Evolutionary conservation across 2,797 vertebrate genomes (phyloP), one percentile per base, ranked within the genome.

Genomic region (Lophius americanus): DNA sequence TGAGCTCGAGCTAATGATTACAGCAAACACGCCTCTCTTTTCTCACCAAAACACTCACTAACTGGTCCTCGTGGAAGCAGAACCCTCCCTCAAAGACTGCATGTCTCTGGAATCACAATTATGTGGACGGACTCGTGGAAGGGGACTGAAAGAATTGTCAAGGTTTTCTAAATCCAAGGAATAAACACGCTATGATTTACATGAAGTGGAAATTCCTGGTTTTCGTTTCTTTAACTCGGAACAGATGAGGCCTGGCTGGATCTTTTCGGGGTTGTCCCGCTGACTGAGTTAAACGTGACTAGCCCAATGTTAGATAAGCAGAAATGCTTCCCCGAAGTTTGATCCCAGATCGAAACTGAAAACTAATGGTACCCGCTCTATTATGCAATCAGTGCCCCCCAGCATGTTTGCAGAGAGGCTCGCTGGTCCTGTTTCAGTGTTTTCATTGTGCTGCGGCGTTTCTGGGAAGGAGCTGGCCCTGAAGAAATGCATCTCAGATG

Each of bases 401-500:
- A 4, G 12, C 43, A 4, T 41, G 49, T 44, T 73, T 56, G 38
- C 49, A 62, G 32, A 61, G 51, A 57, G 42, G 39, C 33, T 66
- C 53, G 0, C 43, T 71, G 76, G 43, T 57, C 64, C 3, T 11
- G 0, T 3, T 13, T 9, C 56, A 49, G 3, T 59, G 59, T 46
- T 76, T 33, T 39, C 13, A 54, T n/a, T 4, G 6, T 0, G 64
- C 36, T 32, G 2, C 57, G 70, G 37, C 74, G 48, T 5, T 73
- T 68, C 49, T 61, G 70, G 56, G 65, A 67, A 53, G 23, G 46
- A 79, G 36, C 63, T 72, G 76, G 75, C 66, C 51, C 52, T 9
- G 42, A 23, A 38, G 23, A 76, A 86, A 77, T 66, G 73, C 6
- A 38, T 9, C 42, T 67, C 35, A 10, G 51, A 38, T 67, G 75